These are phyloP conservation scores for Oryzias curvinotus DNA, from an alignment of 2,113 vertebrate species.

Conservation along the genomic window DNA sequence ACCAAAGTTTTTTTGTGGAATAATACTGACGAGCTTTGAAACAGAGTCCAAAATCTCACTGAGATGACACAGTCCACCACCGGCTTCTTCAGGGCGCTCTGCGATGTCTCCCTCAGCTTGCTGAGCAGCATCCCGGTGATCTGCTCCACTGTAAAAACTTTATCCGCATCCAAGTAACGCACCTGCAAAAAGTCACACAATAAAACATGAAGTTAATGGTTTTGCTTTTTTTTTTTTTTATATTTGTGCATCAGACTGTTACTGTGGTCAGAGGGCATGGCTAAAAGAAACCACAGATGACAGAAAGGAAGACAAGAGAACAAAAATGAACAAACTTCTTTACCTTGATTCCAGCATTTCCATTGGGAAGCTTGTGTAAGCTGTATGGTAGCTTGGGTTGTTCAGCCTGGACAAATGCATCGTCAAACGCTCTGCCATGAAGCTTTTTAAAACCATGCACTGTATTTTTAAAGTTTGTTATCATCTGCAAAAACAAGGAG, in stretches of 20 bases:
- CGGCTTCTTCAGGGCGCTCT: conserved; percentile 92
- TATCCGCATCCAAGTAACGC: conserved; percentile 91
- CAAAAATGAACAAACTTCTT: conserved; percentile 12
- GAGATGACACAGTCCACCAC: conserved; percentile 96
- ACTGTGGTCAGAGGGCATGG: too few species aligned
- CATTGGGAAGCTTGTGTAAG: conserved; percentile 89
- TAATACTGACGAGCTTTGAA: neutral
- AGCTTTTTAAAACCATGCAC: conserved; percentile 94
- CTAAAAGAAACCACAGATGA: neutral
- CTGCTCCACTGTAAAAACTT: conserved; percentile 92
- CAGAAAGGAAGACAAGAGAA: neutral
- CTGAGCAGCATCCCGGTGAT: conserved; percentile 90
- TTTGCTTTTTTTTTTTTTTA: too few species aligned
- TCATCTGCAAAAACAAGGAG: conserved; percentile 63
- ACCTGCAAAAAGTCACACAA: conserved; percentile 75
- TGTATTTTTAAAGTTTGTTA: conserved; percentile 94
- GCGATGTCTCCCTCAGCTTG: conserved; percentile 94
- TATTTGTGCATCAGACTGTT: too few species aligned
- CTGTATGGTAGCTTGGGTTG: conserved; percentile 87
- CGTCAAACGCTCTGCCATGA: conserved; percentile 89
- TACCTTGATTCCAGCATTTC: conserved; percentile 90
- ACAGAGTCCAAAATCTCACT: conserved; percentile 73
- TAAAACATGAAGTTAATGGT: neutral
- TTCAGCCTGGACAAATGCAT: conserved; percentile 88
- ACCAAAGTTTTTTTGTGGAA: conserved; percentile 1